Base-by-base conservation (phyloP, 2,113 vertebrate genomes). In the Struthio camelus region DNA sequence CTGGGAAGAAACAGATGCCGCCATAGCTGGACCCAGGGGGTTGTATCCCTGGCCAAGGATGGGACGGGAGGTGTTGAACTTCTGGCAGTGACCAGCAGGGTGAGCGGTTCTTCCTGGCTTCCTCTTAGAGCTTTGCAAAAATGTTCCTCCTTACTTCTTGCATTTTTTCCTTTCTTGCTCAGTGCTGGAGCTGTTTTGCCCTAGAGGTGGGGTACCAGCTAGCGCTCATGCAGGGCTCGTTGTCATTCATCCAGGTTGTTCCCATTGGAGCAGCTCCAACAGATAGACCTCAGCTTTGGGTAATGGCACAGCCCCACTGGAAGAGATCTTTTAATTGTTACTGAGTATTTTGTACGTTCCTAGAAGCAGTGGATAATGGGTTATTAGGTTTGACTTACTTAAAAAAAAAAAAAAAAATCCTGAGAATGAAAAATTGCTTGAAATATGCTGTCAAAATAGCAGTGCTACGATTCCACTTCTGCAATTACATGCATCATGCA, bases 401-500 rank as follows among this genome's bases (percentile, higher is more conserved):
- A n/a, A 54, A 42, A 61, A 67, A 11, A 20, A 8, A 62, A 62
- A 18, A 18, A 38, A 18, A 8, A 25, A 7, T 28, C n/a, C 17
- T 11, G 22, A 62, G 28, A 84, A 65, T 93, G 76, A 94, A 90
- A 83, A 96, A 90, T 90, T 51, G 27, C 92, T 88, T 48, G 15
- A 53, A 88, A 90, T 75, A 14, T 3, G n/a, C 61, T 94, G 89
- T 94, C 95, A 87, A 78, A 96, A 76, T 64, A 94, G 66, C 44
- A 67, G 13, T 38, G 70, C 53, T 81, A 42, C 79, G n/a, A 16
- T 23, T 71, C 38, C 84, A 44, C 67, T 80, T 77, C 62, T 94
- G 89, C 94, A 87, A 46, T 75, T 82, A 62, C 44, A 70, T 71
- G 22, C 58, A n/a, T 59, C 2, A 0, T 54, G 78, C 27, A 25